A percentile compares a stretch with the other conserved stretches of the same genome.
Conservation (phyloP, 2,888 invertebrate species). For the Agriopis leucophaearia region DNA sequence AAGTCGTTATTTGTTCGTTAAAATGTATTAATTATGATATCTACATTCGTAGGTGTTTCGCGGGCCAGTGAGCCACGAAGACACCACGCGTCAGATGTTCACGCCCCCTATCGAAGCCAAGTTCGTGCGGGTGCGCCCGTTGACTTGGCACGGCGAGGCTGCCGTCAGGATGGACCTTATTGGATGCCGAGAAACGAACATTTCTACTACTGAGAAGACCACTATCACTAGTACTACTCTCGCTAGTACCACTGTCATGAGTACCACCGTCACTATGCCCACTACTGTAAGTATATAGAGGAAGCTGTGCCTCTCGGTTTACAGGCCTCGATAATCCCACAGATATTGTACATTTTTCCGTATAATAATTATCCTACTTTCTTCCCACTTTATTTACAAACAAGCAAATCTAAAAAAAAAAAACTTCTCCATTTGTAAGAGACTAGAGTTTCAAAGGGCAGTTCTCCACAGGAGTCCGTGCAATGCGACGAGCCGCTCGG, state of each 20-base stretch:
- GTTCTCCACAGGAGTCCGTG: constrained; percentile 54
- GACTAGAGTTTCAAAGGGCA: not conserved
- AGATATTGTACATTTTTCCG: too few species aligned
- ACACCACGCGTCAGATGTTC: constrained; percentile 88
- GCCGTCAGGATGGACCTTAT: constrained; percentile 91
- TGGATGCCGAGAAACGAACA: constrained; percentile 85
- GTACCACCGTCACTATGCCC: not conserved
- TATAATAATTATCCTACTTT: too few species aligned
- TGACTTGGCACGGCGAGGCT: constrained; percentile 90
- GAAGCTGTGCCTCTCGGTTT: not conserved
- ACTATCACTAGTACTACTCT: constrained; percentile 46
- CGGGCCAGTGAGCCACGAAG: constrained; percentile 88
- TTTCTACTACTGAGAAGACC: not conserved
- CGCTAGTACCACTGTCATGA: not conserved
- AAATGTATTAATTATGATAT: not conserved
- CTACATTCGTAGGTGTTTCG: constrained; percentile 87
- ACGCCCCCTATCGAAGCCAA: constrained; percentile 91
- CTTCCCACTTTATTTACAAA: too few species aligned
- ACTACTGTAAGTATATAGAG: constrained; percentile 14
- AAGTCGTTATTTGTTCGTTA: too few species aligned
- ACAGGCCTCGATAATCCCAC: too few species aligned
- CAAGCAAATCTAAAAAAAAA: too few species aligned
- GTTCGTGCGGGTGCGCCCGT: constrained; percentile 90
- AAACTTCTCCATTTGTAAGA: not conserved
- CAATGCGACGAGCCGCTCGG: constrained; percentile 92